phyloP scores from a whole-genome alignment of 2,888 invertebrate genomes.

The Byasa hedistus region DNA sequence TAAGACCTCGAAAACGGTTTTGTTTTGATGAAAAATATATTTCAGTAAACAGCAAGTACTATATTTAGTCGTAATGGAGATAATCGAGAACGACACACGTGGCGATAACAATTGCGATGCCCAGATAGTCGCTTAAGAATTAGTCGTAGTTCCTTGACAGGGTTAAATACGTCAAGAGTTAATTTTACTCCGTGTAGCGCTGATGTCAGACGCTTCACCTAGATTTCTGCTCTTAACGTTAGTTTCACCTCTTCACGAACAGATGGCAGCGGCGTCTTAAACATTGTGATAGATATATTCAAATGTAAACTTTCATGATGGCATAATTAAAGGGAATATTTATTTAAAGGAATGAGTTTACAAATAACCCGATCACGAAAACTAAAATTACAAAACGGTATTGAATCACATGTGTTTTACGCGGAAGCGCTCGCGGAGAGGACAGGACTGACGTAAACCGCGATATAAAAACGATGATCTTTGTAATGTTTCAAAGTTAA shows the following conservation, averaged over 20 bases:
- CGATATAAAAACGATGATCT: constrained; percentile 38
- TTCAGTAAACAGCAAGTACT: background rate
- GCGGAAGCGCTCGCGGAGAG: constrained; percentile 19
- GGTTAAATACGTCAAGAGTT: constrained; percentile 71
- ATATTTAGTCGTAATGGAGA: background rate
- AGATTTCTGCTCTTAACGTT: constrained; percentile 65
- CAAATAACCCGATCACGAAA: too few species aligned
- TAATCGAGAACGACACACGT: background rate
- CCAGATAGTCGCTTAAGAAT: constrained; percentile 44
- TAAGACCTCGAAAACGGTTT: too few species aligned
- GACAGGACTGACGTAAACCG: constrained; percentile 23
- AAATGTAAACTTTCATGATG: background rate
- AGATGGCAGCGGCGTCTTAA: constrained; percentile 65
- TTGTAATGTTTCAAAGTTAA: background rate
- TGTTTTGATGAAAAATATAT: too few species aligned
- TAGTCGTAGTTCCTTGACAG: constrained; percentile 41
- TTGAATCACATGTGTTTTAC: background rate
- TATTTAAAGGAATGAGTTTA: too few species aligned
- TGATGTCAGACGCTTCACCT: constrained; percentile 79
- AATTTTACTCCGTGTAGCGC: constrained; percentile 69
- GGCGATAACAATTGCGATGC: constrained; percentile 55
- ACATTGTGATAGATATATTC: constrained; percentile 40
- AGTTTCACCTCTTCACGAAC: constrained; percentile 59
- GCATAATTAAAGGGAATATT: background rate
- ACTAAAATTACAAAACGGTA: background rate